Conservation (phyloP, 92 coral and sea anemone genomes). For the Porites cylindrica region DNA sequence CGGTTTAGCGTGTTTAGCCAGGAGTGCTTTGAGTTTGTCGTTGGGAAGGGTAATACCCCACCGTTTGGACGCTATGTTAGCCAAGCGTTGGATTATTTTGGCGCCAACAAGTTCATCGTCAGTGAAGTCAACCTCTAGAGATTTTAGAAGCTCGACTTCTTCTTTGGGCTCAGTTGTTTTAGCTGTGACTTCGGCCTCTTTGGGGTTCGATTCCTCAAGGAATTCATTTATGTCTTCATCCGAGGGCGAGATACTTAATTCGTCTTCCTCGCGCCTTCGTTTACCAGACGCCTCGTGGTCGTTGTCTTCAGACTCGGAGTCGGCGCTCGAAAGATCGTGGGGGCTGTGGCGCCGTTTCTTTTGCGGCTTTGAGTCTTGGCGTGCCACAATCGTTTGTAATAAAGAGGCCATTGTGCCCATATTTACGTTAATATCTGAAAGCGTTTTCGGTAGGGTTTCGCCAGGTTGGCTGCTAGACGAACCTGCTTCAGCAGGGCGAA, state of each 20-base stretch:
- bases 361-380: slow-evolving; percentile 38
- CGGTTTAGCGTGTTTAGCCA: slow-evolving; percentile 42
- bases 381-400: slow-evolving; percentile 20
- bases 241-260: slow-evolving; percentile 34
- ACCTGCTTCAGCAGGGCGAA: slow-evolving; percentile 37
- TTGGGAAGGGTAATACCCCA: slow-evolving; percentile 40
- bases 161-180: slow-evolving; percentile 34
- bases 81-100: slow-evolving; percentile 40
- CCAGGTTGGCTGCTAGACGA: slow-evolving; percentile 36
- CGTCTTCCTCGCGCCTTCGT: slow-evolving; percentile 39
- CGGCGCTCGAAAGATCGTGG: slow-evolving; percentile 30
- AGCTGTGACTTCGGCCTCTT: slow-evolving; percentile 27
- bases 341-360: slow-evolving; percentile 24
- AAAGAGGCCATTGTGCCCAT: slow-evolving; percentile 22
- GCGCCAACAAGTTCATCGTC: slow-evolving; percentile 38
- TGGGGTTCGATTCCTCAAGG: slow-evolving; percentile 12
- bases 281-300: slow-evolving; percentile 26
- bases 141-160: slow-evolving; percentile 46
- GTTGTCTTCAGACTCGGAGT: slow-evolving; percentile 31
- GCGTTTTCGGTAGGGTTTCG: slow-evolving; percentile 24
- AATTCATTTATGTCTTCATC: slow-evolving; percentile 31
- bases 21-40: slow-evolving; percentile 46
- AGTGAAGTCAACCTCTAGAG: slow-evolving; percentile 32
- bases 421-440: slow-evolving; percentile 22
- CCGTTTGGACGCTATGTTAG: slow-evolving; percentile 39